Conservation (phyloP, 2,797 vertebrate species). For the Acrossocheilus fasciatus region DNA sequence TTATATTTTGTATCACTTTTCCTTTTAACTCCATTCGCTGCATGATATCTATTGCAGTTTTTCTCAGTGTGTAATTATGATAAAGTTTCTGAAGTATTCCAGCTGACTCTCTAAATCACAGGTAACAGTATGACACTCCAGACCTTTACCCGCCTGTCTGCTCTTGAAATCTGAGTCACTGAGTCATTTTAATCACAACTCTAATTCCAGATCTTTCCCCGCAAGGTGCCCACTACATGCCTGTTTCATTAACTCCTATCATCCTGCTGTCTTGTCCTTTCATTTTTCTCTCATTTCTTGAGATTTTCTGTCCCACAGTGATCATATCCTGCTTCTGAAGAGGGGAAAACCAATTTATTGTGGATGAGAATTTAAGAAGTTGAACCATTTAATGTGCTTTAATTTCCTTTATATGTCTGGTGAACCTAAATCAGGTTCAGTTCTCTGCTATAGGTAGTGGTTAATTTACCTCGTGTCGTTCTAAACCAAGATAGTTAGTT, state of each 20-base stretch:
- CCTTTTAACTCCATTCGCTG: not conserved
- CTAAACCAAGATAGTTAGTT: not conserved
- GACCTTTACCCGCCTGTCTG: constrained; percentile 70
- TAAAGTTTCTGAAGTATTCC: constrained; percentile 11
- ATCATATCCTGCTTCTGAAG: constrained; percentile 71
- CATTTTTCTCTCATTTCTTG: constrained; percentile 71
- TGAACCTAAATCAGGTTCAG: not conserved
- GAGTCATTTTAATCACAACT: constrained; percentile 82
- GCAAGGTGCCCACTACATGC: constrained; percentile 77
- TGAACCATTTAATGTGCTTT: not conserved
- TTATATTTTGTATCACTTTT: constrained; percentile 6
- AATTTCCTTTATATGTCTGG: not conserved
- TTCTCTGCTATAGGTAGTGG: not conserved
- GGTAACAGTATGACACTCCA: constrained; percentile 27
- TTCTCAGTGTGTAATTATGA: constrained; percentile 26
- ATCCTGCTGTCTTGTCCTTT: constrained; percentile 60
- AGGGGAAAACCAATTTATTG: not conserved
- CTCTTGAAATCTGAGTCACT: constrained; percentile 60
- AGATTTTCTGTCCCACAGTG: constrained; percentile 74
- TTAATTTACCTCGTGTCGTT: not conserved
- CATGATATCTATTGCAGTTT: constrained; percentile 22
- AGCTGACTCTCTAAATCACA: constrained; percentile 3
- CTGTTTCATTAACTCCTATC: constrained; percentile 79
- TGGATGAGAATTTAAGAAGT: not conserved
- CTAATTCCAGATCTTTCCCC: constrained; percentile 78